phyloP scores from a whole-genome alignment of 2,888 invertebrate genomes.

The Baronia brevicornis region DNA sequence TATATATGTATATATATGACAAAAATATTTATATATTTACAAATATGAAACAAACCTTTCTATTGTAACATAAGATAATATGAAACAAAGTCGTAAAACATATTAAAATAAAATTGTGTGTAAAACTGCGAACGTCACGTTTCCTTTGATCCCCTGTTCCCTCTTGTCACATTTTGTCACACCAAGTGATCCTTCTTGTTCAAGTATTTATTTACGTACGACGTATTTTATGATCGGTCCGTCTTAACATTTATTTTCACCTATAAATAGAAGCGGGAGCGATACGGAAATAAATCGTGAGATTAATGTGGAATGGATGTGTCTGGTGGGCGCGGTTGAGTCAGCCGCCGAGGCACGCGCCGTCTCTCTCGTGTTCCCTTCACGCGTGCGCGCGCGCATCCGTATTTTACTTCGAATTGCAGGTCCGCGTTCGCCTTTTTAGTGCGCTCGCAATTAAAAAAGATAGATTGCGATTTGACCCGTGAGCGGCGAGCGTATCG shows the following conservation, averaged over 20 bases:
- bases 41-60: too few relatives aligned
- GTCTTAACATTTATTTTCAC: constrained; percentile 47
- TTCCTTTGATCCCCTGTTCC: too few relatives aligned
- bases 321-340: constrained; percentile 21
- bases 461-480: constrained; percentile 73
- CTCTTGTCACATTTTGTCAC: too few relatives aligned
- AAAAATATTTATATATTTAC: too few relatives aligned
- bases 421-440: constrained; percentile 55
- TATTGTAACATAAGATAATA: too few relatives aligned
- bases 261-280: constrained; percentile 51
- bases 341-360: constrained; percentile 11
- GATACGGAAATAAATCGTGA: constrained; percentile 51
- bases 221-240: too few relatives aligned
- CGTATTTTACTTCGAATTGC: constrained; percentile 52
- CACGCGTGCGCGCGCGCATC: constrained; percentile 57
- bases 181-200: too few relatives aligned
- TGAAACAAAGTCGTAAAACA: too few relatives aligned
- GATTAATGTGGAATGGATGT: constrained; percentile 45
- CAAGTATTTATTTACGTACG: too few relatives aligned
- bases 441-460: constrained; percentile 67
- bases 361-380: constrained; percentile 46
- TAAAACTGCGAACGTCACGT: too few relatives aligned
- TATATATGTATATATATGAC: too few relatives aligned
- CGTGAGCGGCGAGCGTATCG: constrained; percentile 65
- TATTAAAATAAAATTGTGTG: too few relatives aligned